These are phyloP conservation scores for Archocentrus centrarchus DNA, from an alignment of 2,113 vertebrate genomes.

Conservation along the genomic window DNA sequence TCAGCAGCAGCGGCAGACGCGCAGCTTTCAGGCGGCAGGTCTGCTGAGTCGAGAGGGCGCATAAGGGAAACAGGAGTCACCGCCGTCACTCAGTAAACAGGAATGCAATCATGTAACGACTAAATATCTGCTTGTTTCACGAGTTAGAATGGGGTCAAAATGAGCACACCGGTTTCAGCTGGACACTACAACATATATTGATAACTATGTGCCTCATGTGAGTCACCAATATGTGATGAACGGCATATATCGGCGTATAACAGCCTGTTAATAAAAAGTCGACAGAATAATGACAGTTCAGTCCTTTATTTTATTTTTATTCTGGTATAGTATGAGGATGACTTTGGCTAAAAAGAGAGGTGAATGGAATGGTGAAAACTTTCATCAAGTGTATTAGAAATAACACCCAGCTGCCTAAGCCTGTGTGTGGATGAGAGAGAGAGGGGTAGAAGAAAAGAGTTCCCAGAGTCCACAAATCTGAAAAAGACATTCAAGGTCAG, in stretches of 20 bases:
- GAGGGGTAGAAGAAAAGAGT: background rate
- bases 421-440: background rate
- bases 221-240: background rate
- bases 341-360: conserved; percentile 5
- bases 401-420: background rate
- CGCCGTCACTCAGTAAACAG: conserved; percentile 8
- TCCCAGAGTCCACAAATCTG: background rate
- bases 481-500: conserved; percentile 31
- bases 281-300: background rate
- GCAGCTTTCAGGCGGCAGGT: conserved; percentile 41
- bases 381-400: conserved; percentile 35
- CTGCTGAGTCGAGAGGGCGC: conserved; percentile 47
- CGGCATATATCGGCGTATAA: background rate
- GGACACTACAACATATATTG: background rate
- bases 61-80: conserved; percentile 3
- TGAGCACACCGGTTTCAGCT: background rate
- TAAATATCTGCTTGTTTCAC: conserved; percentile 8
- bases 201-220: background rate
- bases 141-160: background rate
- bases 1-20: conserved; percentile 38
- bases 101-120: conserved; percentile 12
- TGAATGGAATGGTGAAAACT: background rate
- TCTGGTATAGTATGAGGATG: background rate
- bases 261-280: background rate
- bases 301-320: background rate